phyloP scores from a whole-genome alignment of 2,113 vertebrate species.

The Okapia johnstoni region DNA sequence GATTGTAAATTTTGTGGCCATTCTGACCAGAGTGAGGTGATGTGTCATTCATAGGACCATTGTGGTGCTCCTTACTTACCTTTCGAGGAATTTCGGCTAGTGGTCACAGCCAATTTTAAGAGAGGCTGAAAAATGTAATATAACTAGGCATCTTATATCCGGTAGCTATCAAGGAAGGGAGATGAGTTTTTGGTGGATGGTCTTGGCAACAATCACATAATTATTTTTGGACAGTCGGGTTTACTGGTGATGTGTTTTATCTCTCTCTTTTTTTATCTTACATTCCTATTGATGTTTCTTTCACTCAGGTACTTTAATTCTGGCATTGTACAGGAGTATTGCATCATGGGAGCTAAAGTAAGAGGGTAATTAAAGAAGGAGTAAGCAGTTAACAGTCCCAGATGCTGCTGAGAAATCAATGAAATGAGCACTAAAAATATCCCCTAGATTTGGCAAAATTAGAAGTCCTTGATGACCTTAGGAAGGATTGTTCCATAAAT shows the following conservation, averaged over 20 bases:
- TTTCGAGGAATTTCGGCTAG: not conserved
- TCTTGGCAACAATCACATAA: not conserved
- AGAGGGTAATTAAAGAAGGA: not conserved
- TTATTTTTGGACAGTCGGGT: not conserved
- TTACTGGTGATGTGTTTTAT: not conserved
- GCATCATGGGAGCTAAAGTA: not conserved
- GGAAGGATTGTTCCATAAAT: not conserved
- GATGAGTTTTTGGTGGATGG: not conserved
- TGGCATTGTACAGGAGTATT: not conserved
- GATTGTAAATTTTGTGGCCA: not conserved
- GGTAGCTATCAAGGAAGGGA: not conserved
- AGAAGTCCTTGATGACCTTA: not conserved
- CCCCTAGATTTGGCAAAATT: not conserved
- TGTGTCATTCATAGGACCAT: not conserved
- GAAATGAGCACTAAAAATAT: not conserved
- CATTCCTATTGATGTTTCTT: not conserved
- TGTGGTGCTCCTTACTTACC: not conserved
- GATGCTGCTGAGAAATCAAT: not conserved
- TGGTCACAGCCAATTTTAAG: not conserved
- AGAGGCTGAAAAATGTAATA: not conserved
- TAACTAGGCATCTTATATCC: not conserved
- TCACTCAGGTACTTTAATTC: not conserved
- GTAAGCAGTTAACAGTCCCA: not conserved
- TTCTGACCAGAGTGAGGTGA: not conserved
- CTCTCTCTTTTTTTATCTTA: not conserved